Base-by-base conservation (phyloP, 2,888 invertebrate genomes). In the Oxycera nigricornis region DNA sequence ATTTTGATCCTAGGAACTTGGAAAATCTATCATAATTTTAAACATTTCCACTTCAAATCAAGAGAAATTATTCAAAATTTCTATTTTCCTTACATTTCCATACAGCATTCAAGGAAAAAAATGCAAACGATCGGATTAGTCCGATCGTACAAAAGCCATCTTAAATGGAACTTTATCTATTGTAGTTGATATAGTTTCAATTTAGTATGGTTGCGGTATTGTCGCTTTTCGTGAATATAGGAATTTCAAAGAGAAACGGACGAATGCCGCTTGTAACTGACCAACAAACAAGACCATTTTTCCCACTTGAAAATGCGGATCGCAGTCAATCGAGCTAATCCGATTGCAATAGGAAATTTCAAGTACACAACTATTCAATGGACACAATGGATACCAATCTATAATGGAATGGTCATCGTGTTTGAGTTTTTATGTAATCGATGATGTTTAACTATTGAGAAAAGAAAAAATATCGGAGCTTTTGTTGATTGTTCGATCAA, bases 361-460 rank as follows among this genome's bases (percentile, higher is more conserved):
- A 65, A 65, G 65, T 65, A 65, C 65, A 65, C 41, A 65, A 39
- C 7, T 4, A 41, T 65, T 65, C 22, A 65, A 65, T 65, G 17
- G 26, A 41, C 7, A 65, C 65, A 65, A 65, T 65, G 11, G 65
- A 17, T 65, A n/a, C 24, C 65, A 65, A 65, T 65, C 65, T 65
- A 65, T 24, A 11, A 62, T 41, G 41, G 65, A 65, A 65, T 52
- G 70, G 52, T 70, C 55, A 70, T 70, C 55, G 55, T 31, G 35
- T 50, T 31, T 52, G 70, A 31, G 55, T 55, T 70, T 17, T 70
- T 70, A 70, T 70, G 70, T 70, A 70, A 70, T 70, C 70, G 70
- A 52, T 52, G 52, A 70, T 70, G 70, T 70, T 70, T 55, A 70
- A 55, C 67, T 68, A 46, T 65, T 61, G 31, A 61, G 17, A 61